Conservation (phyloP, 2,113 vertebrate genomes). For the Gadus chalcogrammus region DNA sequence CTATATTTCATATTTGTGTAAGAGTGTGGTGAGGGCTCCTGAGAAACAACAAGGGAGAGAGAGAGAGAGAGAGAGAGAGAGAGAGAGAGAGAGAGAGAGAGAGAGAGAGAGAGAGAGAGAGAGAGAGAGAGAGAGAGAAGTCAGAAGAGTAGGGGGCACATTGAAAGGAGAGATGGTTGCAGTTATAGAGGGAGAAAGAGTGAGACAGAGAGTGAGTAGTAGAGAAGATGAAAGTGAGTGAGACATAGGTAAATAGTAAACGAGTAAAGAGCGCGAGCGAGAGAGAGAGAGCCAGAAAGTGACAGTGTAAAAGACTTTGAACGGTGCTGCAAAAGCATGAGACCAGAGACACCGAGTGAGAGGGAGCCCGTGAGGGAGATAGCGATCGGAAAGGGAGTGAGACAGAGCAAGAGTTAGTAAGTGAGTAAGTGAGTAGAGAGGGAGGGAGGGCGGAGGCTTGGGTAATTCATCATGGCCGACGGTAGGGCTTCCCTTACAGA, state of each 20-base stretch:
- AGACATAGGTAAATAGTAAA: too few relatives aligned
- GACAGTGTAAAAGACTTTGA: too few relatives aligned
- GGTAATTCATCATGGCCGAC: slow-evolving; percentile 55
- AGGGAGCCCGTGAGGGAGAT: not conserved
- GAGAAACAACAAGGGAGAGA: too few relatives aligned
- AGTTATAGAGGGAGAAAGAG: not conserved
- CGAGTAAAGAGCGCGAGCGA: slow-evolving; percentile 3
- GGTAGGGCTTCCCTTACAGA: slow-evolving; percentile 60
- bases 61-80: not conserved
- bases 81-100: slow-evolving; percentile 35
- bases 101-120: not conserved
- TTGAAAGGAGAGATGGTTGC: not conserved
- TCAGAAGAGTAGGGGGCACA: not conserved
- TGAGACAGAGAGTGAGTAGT: not conserved
- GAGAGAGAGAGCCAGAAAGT: too few relatives aligned
- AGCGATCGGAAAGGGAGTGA: not conserved
- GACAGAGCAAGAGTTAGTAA: slow-evolving; percentile 4
- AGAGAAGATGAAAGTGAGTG: not conserved
- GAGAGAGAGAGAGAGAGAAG: not conserved
- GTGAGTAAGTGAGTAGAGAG: not conserved
- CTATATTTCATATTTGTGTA: too few relatives aligned
- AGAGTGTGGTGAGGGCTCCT: too few relatives aligned
- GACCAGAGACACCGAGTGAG: not conserved
- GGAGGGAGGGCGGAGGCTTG: slow-evolving; percentile 11
- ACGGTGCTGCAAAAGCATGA: slow-evolving; percentile 38